Conservation (phyloP, 2,797 vertebrate species). For the Leptodactylus fallax region DNA sequence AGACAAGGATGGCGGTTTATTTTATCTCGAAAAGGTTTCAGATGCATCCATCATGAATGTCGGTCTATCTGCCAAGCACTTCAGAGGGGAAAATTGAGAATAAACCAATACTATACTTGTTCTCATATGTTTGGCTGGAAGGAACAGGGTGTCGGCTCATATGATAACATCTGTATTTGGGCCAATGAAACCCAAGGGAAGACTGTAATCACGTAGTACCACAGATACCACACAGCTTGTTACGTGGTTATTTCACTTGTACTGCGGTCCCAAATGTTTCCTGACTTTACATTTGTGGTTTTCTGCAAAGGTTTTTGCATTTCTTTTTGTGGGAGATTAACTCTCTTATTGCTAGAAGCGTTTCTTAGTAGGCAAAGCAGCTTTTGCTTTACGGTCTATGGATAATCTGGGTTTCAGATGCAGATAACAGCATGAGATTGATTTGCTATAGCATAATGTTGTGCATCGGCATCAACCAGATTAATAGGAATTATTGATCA, state of each 20-base stretch:
- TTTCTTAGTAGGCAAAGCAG: neutral
- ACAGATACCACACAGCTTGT: slow-evolving; percentile 19
- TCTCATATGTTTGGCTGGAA: slow-evolving; percentile 29
- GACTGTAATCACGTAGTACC: slow-evolving; percentile 41
- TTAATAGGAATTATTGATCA: slow-evolving; percentile 32
- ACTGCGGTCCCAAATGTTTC: neutral
- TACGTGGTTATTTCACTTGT: neutral
- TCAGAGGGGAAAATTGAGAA: slow-evolving; percentile 15
- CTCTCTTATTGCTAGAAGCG: neutral
- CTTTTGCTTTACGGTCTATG: neutral
- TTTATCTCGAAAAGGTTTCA: neutral
- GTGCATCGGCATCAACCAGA: neutral
- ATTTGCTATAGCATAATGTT: neutral
- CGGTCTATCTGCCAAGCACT: neutral
- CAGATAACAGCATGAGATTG: neutral
- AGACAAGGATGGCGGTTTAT: neutral
- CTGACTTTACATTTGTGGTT: slow-evolving; percentile 40
- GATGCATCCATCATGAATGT: neutral
- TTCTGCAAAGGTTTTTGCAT: neutral
- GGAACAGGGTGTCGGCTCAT: slow-evolving; percentile 16
- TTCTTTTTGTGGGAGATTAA: slow-evolving; percentile 8
- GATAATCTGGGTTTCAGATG: neutral
- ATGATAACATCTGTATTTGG: slow-evolving; percentile 23
- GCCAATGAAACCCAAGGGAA: slow-evolving; percentile 20
- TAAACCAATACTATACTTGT: slow-evolving; percentile 1